Evolutionary conservation across 2,888 invertebrate species (phyloP).

Genomic region (Ennomos erosarius): DNA sequence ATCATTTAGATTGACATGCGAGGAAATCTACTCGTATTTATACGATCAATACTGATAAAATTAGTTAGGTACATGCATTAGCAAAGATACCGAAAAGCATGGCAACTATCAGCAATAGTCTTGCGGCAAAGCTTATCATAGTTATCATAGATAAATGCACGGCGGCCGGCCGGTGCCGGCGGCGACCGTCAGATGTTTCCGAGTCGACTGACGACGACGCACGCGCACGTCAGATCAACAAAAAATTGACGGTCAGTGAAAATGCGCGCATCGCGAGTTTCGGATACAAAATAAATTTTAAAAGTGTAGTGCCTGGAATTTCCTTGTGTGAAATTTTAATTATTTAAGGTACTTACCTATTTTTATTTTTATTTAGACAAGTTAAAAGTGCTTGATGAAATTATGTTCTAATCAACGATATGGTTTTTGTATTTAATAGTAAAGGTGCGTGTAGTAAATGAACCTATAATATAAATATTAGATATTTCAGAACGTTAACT

Average conservation of each 20-base stretch:
- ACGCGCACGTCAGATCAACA: slow-evolving; percentile 45
- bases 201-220: slow-evolving; percentile 39
- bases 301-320: slow-evolving; percentile 9
- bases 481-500: too few relatives aligned
- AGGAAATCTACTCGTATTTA: too few relatives aligned
- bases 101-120: not conserved
- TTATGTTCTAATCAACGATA: too few relatives aligned
- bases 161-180: slow-evolving; percentile 5
- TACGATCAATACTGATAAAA: too few relatives aligned
- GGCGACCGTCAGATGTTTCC: slow-evolving; percentile 42
- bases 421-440: too few relatives aligned
- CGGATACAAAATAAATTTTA: slow-evolving; percentile 1
- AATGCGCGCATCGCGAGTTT: slow-evolving; percentile 13
- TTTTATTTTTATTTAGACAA: too few relatives aligned
- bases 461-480: too few relatives aligned
- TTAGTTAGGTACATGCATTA: too few relatives aligned
- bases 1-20: too few relatives aligned
- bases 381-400: too few relatives aligned
- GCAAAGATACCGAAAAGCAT: not conserved
- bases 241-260: slow-evolving; percentile 10
- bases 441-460: too few relatives aligned
- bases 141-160: slow-evolving; percentile 17
- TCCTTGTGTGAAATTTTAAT: not conserved
- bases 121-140: slow-evolving; percentile 2
- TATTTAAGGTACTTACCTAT: slow-evolving; percentile 4